Evolutionary conservation across 2,888 invertebrate genomes (phyloP).

Genomic region (Lissocephala sabroskyi): DNA sequence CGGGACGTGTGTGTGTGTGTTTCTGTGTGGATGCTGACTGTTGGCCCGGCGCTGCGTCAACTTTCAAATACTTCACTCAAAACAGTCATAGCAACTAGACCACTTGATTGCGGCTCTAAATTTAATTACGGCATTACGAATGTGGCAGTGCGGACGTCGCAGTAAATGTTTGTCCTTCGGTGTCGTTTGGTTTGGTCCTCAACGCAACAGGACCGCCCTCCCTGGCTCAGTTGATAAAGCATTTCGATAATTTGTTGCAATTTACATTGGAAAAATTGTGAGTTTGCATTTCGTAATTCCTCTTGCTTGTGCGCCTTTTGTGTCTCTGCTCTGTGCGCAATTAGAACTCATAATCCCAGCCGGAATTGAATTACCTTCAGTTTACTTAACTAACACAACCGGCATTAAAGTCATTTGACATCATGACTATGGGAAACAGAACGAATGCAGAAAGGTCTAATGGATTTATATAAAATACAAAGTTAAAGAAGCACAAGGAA

Average conservation of each 20-base stretch:
- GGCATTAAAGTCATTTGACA: too few relatives aligned
- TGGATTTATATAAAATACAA: too few relatives aligned
- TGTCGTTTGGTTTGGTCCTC: not conserved
- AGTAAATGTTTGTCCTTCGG: not conserved
- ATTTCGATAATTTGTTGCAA: slow-evolving; percentile 2
- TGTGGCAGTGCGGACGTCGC: too few relatives aligned
- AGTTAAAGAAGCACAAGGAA: too few relatives aligned
- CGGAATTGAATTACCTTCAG: not conserved
- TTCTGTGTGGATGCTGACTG: slow-evolving; percentile 1
- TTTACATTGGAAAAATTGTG: not conserved
- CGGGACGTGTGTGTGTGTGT: slow-evolving; percentile 7
- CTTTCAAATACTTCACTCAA: slow-evolving; percentile 32
- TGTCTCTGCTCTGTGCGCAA: not conserved
- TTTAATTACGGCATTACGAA: slow-evolving; percentile 51
- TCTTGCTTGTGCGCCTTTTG: not conserved
- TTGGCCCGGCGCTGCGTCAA: slow-evolving; percentile 31
- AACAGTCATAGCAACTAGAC: slow-evolving; percentile 34
- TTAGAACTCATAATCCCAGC: not conserved
- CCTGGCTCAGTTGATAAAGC: not conserved
- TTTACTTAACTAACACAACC: too few relatives aligned
- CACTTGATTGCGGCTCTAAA: slow-evolving; percentile 58
- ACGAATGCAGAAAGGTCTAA: too few relatives aligned
- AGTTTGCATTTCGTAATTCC: not conserved
- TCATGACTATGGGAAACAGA: too few relatives aligned
- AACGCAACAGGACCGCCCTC: too few relatives aligned